These are phyloP conservation scores for Drosophila borborema DNA, from an alignment of 2,888 invertebrate genomes.

Conservation along the genomic window DNA sequence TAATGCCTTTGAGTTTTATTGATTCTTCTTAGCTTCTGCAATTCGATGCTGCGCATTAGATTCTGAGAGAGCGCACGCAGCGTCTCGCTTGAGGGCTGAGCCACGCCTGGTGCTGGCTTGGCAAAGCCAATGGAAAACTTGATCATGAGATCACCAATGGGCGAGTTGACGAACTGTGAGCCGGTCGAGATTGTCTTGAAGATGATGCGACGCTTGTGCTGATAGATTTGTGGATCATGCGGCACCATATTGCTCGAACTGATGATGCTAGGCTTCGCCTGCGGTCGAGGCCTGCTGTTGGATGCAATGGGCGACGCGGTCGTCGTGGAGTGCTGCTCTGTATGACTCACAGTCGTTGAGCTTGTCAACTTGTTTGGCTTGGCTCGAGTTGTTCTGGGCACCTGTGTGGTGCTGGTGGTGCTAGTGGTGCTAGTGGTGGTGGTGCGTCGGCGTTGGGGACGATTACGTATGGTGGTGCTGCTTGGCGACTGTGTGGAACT, in stretches of 20 bases:
- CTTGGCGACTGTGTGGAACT: slow-evolving; percentile 25
- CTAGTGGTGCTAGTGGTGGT: slow-evolving; percentile 23
- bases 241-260: slow-evolving; percentile 26
- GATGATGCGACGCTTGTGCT: slow-evolving; percentile 67
- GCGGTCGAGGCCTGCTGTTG: slow-evolving; percentile 26
- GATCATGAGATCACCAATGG: slow-evolving; percentile 81
- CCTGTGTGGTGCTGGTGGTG: slow-evolving; percentile 16
- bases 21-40: slow-evolving; percentile 53
- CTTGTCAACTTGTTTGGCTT: slow-evolving; percentile 9
- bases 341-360: slow-evolving; percentile 16
- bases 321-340: slow-evolving; percentile 4
- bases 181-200: slow-evolving; percentile 78
- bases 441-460: slow-evolving; percentile 51
- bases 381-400: slow-evolving; percentile 46
- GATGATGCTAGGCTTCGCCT: slow-evolving; percentile 7
- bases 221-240: slow-evolving; percentile 48
- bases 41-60: slow-evolving; percentile 60
- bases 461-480: slow-evolving; percentile 30
- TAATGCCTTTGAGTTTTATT: slow-evolving; percentile 45
- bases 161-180: slow-evolving; percentile 80
- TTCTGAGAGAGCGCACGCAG: slow-evolving; percentile 59
- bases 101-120: slow-evolving; percentile 43
- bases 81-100: slow-evolving; percentile 42
- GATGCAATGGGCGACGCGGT: not conserved
- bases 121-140: slow-evolving; percentile 82